Evolutionary conservation across 1,140 invertebrate species (phyloP).

Genomic region (Eumaeus atala): DNA sequence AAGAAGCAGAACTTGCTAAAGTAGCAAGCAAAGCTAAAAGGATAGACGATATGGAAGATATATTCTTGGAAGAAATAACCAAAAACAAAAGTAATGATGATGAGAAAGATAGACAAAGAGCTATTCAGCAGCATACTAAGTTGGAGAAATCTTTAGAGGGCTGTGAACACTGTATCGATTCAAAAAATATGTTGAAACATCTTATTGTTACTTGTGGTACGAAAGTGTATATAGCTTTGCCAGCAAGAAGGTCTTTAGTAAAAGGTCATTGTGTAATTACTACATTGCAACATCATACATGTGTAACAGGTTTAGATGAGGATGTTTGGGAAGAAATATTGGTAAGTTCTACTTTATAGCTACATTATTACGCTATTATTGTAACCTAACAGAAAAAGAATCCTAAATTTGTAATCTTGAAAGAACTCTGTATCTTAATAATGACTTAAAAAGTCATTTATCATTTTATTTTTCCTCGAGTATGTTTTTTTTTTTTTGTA

Average conservation of each 20-base stretch:
- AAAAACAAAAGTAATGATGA: slow-evolving; percentile 78
- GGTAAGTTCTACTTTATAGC: slow-evolving; percentile 61
- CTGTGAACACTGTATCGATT: slow-evolving; percentile 90
- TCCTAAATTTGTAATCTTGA: too few relatives aligned
- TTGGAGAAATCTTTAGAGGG: slow-evolving; percentile 83
- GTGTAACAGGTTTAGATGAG: slow-evolving; percentile 90
- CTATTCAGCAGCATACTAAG: slow-evolving; percentile 83
- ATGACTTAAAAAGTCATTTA: too few relatives aligned
- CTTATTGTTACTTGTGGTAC: slow-evolving; percentile 88
- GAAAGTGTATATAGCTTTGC: slow-evolving; percentile 89
- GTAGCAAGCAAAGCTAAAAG: slow-evolving; percentile 81
- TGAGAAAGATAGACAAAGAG: slow-evolving; percentile 78
- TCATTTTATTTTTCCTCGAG: too few relatives aligned
- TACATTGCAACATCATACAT: slow-evolving; percentile 86
- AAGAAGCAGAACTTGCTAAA: slow-evolving; percentile 87
- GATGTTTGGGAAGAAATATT: slow-evolving; percentile 93
- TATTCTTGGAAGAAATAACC: slow-evolving; percentile 85
- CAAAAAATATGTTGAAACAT: slow-evolving; percentile 87
- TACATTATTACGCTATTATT: slow-evolving; percentile 2
- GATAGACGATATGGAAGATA: slow-evolving; percentile 90
- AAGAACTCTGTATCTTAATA: too few relatives aligned
- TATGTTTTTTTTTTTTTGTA: too few relatives aligned
- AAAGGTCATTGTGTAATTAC: slow-evolving; percentile 91
- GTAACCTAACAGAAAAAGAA: too few relatives aligned
- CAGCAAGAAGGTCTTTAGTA: slow-evolving; percentile 85